phyloP scores from a whole-genome alignment of 2,797 vertebrate genomes.

The Eupleurogrammus muticus region DNA sequence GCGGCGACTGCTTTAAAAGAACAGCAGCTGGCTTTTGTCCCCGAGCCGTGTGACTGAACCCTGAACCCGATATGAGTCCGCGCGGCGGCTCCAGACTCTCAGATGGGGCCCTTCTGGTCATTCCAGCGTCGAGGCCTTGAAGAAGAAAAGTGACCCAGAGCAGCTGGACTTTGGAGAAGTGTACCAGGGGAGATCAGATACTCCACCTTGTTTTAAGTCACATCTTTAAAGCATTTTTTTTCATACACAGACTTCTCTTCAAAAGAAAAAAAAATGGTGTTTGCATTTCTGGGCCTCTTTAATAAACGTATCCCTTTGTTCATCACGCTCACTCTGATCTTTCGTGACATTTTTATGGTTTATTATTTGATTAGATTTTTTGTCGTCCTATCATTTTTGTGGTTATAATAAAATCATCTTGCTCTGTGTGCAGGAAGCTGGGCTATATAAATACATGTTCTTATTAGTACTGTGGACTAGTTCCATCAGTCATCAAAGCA shows the following conservation, averaged over 20 bases:
- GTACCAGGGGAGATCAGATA: conserved; percentile 36
- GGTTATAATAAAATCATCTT: conserved; percentile 2
- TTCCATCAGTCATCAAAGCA: conserved; percentile 15
- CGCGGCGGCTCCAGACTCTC: conserved; percentile 32
- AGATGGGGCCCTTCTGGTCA: conserved; percentile 38
- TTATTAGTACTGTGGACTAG: neutral
- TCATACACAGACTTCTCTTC: neutral
- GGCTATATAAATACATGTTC: conserved; percentile 2
- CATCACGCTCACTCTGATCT: neutral
- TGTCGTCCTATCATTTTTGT: neutral
- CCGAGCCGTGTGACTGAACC: conserved; percentile 23
- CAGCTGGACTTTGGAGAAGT: conserved; percentile 31
- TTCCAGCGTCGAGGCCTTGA: conserved; percentile 36
- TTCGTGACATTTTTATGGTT: neutral
- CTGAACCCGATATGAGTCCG: conserved; percentile 36
- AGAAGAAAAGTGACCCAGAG: conserved; percentile 53
- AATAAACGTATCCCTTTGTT: neutral
- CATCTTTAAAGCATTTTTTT: conserved; percentile 19
- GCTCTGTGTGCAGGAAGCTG: neutral
- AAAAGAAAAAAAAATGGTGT: neutral
- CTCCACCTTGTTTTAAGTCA: conserved; percentile 29
- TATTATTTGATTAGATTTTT: conserved; percentile 7
- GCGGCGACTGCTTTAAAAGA: conserved; percentile 17
- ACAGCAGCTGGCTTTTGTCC: conserved; percentile 32
- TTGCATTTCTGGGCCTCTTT: neutral